Evolutionary conservation across 1,140 invertebrate species (phyloP).

Genomic region (Agraylea sexmaculata): DNA sequence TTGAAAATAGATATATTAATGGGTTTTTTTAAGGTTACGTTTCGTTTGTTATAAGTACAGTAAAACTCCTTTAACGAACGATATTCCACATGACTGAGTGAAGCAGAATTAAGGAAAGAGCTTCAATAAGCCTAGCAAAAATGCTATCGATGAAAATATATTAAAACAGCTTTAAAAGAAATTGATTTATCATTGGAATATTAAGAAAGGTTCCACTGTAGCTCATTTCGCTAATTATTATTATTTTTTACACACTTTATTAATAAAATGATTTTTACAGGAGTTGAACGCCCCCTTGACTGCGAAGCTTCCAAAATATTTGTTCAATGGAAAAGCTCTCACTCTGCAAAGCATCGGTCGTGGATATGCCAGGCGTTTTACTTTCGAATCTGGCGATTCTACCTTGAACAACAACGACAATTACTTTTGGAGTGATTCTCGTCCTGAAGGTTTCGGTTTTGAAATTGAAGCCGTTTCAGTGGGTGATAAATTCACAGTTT

Average conservation of each 20-base stretch:
- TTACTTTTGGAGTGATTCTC: conserved; percentile 68
- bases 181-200: conserved; percentile 23
- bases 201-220: no score
- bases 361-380: conserved; percentile 62
- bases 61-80: no score
- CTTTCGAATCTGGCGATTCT: conserved; percentile 51
- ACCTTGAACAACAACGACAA: conserved; percentile 55
- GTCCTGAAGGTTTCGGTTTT: conserved; percentile 60
- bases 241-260: no score
- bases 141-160: conserved; percentile 17
- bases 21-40: no score
- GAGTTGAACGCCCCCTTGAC: conserved; percentile 30
- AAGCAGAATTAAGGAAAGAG: no score
- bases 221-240: no score
- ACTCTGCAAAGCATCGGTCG: conserved; percentile 56
- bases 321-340: conserved; percentile 51
- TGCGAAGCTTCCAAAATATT: conserved; percentile 37
- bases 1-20: no score
- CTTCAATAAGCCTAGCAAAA: no score
- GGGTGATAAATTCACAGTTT: conserved; percentile 59
- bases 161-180: conserved; percentile 5
- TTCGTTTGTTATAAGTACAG: no score
- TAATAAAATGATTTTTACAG: no score
- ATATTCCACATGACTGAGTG: no score
- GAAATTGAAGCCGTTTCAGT: conserved; percentile 54